Evolutionary conservation across 2,888 invertebrate genomes (phyloP).

Genomic region (Mesorhabditis belari): DNA sequence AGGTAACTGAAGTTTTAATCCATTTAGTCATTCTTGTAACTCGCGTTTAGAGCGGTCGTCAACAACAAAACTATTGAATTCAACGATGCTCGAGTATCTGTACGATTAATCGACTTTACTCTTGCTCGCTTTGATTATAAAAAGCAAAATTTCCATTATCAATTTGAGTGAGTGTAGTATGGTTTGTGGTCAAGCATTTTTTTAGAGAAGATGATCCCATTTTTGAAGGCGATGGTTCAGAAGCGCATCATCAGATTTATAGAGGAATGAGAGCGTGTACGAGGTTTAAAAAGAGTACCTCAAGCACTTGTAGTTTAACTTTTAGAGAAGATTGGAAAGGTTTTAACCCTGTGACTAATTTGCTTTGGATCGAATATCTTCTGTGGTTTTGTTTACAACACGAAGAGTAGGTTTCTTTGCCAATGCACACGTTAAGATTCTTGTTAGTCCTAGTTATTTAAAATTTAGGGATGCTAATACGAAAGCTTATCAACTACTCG

Average conservation of each 20-base stretch:
- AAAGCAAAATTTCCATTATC: background rate
- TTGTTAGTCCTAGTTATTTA: too few relatives aligned
- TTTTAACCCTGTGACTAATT: too few relatives aligned
- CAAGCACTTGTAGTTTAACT: too few relatives aligned
- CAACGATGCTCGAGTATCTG: background rate
- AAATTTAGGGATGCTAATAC: too few relatives aligned
- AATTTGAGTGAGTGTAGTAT: background rate
- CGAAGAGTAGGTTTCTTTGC: too few relatives aligned
- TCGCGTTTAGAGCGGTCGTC: background rate
- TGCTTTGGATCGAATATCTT: too few relatives aligned
- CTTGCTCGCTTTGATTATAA: background rate
- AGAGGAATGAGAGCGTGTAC: background rate
- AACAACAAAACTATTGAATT: background rate
- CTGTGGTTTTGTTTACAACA: too few relatives aligned
- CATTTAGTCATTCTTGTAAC: background rate
- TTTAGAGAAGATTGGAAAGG: too few relatives aligned
- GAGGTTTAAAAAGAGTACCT: too few relatives aligned
- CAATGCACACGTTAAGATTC: too few relatives aligned
- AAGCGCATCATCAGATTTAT: background rate
- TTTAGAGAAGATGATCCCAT: background rate
- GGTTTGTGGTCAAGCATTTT: background rate
- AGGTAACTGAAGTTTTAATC: background rate
- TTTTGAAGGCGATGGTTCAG: background rate
- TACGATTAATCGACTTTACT: background rate
- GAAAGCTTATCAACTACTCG: too few relatives aligned